Percentiles rank a stretch among this genome's conserved stretches.
phyloP scores from a whole-genome alignment of 2,113 vertebrate species.

The Hyperopisus bebe region DNA sequence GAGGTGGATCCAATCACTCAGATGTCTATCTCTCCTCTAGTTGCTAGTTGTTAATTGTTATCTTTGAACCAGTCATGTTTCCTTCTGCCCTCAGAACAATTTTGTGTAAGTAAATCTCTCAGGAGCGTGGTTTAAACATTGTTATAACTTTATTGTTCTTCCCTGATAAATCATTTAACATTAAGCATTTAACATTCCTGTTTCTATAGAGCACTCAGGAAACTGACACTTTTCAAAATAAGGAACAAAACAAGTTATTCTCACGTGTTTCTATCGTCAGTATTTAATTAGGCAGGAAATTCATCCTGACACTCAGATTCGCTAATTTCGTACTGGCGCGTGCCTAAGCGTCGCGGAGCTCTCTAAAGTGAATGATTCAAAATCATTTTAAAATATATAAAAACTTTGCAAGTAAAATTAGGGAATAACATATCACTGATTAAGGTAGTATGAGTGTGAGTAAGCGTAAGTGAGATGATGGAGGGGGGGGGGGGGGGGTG shows the following conservation, averaged over 20 bases:
- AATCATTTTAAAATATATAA: background rate
- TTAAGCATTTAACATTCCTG: slow-evolving; percentile 29
- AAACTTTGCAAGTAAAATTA: background rate
- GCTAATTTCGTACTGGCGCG: background rate
- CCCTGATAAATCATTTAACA: slow-evolving; percentile 39
- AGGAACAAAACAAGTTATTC: background rate
- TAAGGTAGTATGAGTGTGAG: background rate
- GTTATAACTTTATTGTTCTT: slow-evolving; percentile 54
- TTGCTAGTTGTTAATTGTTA: too few relatives aligned
- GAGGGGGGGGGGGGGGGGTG: background rate
- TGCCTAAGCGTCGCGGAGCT: background rate
- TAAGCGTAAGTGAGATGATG: background rate
- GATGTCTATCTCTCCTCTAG: too few relatives aligned
- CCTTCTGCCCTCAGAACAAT: too few relatives aligned
- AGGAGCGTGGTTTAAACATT: slow-evolving; percentile 35
- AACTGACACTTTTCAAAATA: background rate
- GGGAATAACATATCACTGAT: background rate
- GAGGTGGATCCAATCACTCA: too few relatives aligned
- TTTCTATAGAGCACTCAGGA: background rate
- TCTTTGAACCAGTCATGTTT: too few relatives aligned
- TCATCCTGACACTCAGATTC: background rate
- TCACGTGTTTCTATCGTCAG: background rate
- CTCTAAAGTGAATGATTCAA: background rate
- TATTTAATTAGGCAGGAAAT: background rate
- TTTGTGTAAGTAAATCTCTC: too few relatives aligned